phyloP scores from a whole-genome alignment of 2,797 vertebrate genomes.

The Octomys mimax region DNA sequence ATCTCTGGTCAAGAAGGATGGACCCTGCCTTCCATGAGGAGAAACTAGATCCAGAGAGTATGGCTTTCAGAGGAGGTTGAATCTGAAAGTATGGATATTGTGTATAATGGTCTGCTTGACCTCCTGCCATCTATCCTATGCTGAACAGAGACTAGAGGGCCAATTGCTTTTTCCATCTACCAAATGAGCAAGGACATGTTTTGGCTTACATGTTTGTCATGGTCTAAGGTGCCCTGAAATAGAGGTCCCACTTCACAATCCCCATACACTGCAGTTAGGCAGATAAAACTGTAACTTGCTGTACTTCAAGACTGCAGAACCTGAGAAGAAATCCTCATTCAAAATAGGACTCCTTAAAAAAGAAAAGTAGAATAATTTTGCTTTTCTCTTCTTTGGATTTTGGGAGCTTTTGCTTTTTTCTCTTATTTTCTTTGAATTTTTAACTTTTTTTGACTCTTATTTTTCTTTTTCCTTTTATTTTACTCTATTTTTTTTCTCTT shows the following conservation, averaged over 20 bases:
- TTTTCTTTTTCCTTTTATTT: background rate
- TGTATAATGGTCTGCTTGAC: background rate
- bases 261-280: background rate
- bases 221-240: background rate
- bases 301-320: background rate
- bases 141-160: background rate
- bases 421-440: background rate
- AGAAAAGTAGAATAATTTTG: background rate
- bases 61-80: too few relatives aligned
- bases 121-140: background rate
- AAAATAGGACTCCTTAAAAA: background rate
- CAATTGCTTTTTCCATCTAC: background rate
- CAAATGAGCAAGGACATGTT: background rate
- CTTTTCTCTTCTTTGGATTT: background rate
- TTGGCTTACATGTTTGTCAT: background rate
- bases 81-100: too few relatives aligned
- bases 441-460: background rate
- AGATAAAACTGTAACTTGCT: background rate
- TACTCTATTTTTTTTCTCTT: background rate
- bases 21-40: background rate
- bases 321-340: background rate
- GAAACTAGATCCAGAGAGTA: background rate
- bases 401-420: background rate
- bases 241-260: background rate
- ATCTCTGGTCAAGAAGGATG: background rate